Evolutionary conservation across 92 coral and sea anemone species (phyloP), one percentile per base, ranked within the genome.

Genomic region (Virgularia gustaviana): DNA sequence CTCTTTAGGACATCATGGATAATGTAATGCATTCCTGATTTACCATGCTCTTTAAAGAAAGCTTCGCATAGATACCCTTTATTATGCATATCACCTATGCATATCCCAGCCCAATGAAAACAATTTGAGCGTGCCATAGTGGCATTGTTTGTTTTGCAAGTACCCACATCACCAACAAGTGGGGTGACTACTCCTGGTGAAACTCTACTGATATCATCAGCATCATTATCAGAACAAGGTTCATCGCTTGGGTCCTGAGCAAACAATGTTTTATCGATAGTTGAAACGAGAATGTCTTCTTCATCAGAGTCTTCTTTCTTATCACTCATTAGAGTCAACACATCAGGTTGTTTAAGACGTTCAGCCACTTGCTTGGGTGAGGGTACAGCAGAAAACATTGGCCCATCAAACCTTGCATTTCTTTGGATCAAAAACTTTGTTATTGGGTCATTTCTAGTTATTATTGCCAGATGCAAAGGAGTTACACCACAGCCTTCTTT

Each of bases 401-500:
- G 70, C 19, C 79, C 79, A 6, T 52, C 22, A 74, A 41, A 74
- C 45, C 31, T 74, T 53, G 68, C 76, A 8, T 71, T 71, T 37
- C 56, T 35, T 49, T 77, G 43, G 4, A 77, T 47, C 0, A 66
- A 38, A 41, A 53, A 77, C 29, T 52, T 28, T 13, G 22, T 52
- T 22, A 77, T 24, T 22, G 2, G 36, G 2, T 3, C 32, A 56
- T 77, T 67, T 71, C 31, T 36, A 27, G 18, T 0, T 11, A 42
- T 24, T 2, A 66, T 51, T 27, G 82, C 82, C 30, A 66, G 72
- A 77, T 62, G 57, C 36, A 65, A 4, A 15, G 83, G 71, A 0
- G 78, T 78, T 0, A 78, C 51, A 20, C 78, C 78, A 31, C 83
- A 78, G 0, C 83, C 78, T 27, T 78, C 83, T 32, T 73, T 70